These are phyloP conservation scores for Saxicola maurus DNA, from an alignment of 2,797 vertebrate genomes.

Conservation along the genomic window DNA sequence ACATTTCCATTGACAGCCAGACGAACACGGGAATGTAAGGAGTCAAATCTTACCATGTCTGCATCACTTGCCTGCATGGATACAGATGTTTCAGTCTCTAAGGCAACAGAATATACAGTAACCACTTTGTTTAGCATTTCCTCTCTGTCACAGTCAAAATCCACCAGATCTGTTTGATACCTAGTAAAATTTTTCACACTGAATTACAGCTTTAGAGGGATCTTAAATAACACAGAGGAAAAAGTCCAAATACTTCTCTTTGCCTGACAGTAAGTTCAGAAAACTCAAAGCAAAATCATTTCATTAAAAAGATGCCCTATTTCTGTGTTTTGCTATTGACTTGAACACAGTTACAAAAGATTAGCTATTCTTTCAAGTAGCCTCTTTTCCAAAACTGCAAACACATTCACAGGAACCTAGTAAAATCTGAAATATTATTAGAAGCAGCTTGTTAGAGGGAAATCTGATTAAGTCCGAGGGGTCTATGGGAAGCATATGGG, in stretches of 20 bases:
- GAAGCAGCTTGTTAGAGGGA: not conserved
- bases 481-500: not conserved
- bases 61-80: constrained; percentile 68
- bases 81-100: constrained; percentile 74
- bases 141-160: constrained; percentile 37
- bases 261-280: not conserved
- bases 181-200: not conserved
- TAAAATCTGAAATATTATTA: not conserved
- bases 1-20: constrained; percentile 65
- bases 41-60: constrained; percentile 70
- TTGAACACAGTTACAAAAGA: not conserved
- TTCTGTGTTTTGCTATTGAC: not conserved
- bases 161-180: not conserved
- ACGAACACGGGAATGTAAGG: constrained; percentile 60
- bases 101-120: constrained; percentile 68
- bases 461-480: not conserved
- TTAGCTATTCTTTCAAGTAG: not conserved
- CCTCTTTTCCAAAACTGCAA: not conserved
- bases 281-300: not conserved
- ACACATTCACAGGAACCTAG: not conserved
- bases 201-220: not conserved
- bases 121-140: constrained; percentile 53
- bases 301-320: not conserved
- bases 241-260: not conserved
- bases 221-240: not conserved